phyloP scores from a whole-genome alignment of 2,113 vertebrate species.

The Pygoscelis antarcticus region DNA sequence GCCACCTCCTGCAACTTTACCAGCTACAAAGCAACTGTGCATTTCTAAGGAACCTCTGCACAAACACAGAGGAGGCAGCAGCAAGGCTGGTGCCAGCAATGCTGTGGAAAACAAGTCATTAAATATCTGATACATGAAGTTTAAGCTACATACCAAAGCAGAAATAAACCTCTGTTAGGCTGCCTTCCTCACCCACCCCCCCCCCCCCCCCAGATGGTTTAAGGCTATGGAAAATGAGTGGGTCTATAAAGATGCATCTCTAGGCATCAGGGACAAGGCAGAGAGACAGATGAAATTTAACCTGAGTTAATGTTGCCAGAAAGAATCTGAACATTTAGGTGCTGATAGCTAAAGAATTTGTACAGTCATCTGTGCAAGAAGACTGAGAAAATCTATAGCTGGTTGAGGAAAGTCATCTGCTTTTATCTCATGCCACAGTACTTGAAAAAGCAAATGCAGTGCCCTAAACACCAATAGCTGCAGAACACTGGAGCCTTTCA shows the following conservation, averaged over 20 bases:
- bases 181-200: neutral
- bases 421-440: neutral
- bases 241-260: neutral
- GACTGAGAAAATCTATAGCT: neutral
- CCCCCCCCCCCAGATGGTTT: neutral
- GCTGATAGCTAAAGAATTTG: neutral
- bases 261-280: neutral
- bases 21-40: neutral
- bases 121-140: neutral
- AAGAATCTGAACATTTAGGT: slow-evolving; percentile 1
- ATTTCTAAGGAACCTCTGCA: neutral
- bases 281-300: slow-evolving; percentile 2
- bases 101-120: slow-evolving; percentile 9
- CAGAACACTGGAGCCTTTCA: neutral
- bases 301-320: neutral
- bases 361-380: neutral
- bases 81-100: neutral
- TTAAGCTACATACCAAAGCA: neutral
- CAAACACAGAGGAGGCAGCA: neutral
- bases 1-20: neutral
- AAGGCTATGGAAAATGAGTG: neutral
- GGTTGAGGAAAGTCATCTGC: neutral
- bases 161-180: neutral
- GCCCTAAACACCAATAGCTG: neutral
- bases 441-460: slow-evolving; percentile 3